Percentiles rank a stretch among this genome's conserved stretches.
Evolutionary conservation across 2,888 invertebrate species (phyloP).

Genomic region (Hirtodrosophila cameraria): DNA sequence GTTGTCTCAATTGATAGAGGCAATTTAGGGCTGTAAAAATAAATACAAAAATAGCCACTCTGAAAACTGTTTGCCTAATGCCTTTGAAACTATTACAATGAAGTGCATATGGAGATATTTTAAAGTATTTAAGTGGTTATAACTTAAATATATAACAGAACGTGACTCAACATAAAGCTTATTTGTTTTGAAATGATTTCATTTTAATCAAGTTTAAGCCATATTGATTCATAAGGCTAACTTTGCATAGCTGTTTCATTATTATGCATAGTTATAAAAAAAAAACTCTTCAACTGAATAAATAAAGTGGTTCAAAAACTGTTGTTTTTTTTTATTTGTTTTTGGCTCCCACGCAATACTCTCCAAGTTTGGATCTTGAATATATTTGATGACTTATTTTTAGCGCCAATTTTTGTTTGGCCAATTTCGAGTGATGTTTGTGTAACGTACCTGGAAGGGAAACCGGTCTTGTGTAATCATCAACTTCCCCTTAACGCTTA

Average conservation of each 20-base stretch:
- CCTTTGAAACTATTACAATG: conserved; percentile 1
- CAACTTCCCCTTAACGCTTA: conserved; percentile 2
- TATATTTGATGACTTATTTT: conserved; percentile 1
- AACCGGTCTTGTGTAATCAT: conserved; percentile 22
- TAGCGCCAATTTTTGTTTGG: conserved; percentile 8
- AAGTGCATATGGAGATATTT: no score
- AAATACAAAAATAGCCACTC: neutral
- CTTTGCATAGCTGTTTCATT: no score
- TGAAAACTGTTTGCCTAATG: conserved; percentile 4
- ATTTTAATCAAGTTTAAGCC: no score
- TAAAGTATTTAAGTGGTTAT: no score
- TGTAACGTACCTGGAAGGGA: conserved; percentile 18
- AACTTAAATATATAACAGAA: no score
- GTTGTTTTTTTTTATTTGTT: neutral
- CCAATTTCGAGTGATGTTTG: conserved; percentile 18
- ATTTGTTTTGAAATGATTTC: no score
- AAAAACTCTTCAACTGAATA: neutral
- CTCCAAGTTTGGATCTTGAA: neutral
- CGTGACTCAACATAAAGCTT: no score
- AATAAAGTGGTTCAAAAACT: neutral
- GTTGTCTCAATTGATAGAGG: neutral
- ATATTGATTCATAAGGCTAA: no score
- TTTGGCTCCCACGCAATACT: neutral
- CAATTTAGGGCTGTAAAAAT: conserved; percentile 11
- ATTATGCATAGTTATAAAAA: no score